Evolutionary conservation across 2,888 invertebrate species (phyloP).

Genomic region (Heteromyza rotundicornis): DNA sequence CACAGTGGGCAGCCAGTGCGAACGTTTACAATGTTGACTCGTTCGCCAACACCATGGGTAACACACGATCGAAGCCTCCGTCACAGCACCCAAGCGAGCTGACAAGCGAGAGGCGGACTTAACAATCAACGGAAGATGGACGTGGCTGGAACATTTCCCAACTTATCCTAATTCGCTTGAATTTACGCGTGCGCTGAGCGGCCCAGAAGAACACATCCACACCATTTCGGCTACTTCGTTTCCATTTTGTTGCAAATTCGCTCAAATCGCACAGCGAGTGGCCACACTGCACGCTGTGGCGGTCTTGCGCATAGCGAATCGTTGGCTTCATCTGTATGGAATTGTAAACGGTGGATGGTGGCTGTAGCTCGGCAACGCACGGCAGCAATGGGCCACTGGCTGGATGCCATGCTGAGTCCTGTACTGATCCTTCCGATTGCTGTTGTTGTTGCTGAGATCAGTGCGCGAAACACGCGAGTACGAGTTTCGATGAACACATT

Average conservation of each 20-base stretch:
- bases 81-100: background rate
- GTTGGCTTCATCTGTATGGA: background rate
- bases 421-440: constrained; percentile 15
- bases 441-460: background rate
- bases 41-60: background rate
- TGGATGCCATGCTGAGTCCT: background rate
- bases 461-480: background rate
- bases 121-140: background rate
- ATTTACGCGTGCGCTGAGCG: constrained; percentile 32
- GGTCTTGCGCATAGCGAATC: constrained; percentile 26
- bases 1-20: background rate
- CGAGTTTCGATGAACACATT: background rate
- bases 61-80: background rate
- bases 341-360: background rate
- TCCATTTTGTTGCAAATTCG: constrained; percentile 18
- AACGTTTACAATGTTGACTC: constrained; percentile 4
- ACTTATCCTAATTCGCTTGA: constrained; percentile 21
- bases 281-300: constrained; percentile 34
- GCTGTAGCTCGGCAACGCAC: background rate
- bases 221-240: constrained; percentile 9
- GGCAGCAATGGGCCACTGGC: background rate
- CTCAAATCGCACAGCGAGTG: constrained; percentile 19
- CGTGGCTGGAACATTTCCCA: constrained; percentile 11
- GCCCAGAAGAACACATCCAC: background rate
- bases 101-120: background rate